Percentiles rank a stretch among this genome's conserved stretches.
These are phyloP conservation scores for Troides aeacus DNA, from an alignment of 2,888 invertebrate species.

Conservation along the genomic window DNA sequence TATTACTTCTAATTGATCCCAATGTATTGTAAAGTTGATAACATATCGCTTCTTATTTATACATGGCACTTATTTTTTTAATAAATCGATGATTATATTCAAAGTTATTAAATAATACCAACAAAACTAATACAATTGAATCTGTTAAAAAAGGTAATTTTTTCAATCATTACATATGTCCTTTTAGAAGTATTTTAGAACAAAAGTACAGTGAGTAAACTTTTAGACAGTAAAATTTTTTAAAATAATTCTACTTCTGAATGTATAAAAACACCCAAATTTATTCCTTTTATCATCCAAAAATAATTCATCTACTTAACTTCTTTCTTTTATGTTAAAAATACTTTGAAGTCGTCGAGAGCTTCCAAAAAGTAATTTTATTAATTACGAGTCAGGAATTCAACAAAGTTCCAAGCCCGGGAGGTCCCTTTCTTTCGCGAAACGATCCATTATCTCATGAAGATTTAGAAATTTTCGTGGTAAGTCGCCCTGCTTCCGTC, in stretches of 20 bases:
- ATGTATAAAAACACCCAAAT: constrained; percentile 69
- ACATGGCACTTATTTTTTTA: no score
- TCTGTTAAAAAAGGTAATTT: neutral
- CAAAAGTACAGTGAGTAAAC: neutral
- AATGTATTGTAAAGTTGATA: no score
- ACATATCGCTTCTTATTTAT: no score
- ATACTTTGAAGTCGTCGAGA: constrained; percentile 79
- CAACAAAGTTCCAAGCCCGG: constrained; percentile 75
- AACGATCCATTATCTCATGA: constrained; percentile 80
- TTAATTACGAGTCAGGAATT: constrained; percentile 80
- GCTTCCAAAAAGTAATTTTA: constrained; percentile 81
- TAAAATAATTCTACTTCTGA: constrained; percentile 53
- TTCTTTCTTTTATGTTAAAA: constrained; percentile 77
- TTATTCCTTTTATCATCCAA: constrained; percentile 77
- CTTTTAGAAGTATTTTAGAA: neutral
- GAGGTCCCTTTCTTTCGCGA: constrained; percentile 74
- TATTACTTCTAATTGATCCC: no score
- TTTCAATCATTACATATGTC: neutral
- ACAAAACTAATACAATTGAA: no score
- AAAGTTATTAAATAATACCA: no score
- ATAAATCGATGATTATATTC: no score
- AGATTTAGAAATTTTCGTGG: constrained; percentile 78
- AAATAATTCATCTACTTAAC: constrained; percentile 79
- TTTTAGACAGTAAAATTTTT: constrained; percentile 33
- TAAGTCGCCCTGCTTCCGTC: constrained; percentile 44